Evolutionary conservation across 2,113 vertebrate genomes (phyloP), one percentile per base, ranked within the genome.

Genomic region (Thalassarche chlororhynchos): DNA sequence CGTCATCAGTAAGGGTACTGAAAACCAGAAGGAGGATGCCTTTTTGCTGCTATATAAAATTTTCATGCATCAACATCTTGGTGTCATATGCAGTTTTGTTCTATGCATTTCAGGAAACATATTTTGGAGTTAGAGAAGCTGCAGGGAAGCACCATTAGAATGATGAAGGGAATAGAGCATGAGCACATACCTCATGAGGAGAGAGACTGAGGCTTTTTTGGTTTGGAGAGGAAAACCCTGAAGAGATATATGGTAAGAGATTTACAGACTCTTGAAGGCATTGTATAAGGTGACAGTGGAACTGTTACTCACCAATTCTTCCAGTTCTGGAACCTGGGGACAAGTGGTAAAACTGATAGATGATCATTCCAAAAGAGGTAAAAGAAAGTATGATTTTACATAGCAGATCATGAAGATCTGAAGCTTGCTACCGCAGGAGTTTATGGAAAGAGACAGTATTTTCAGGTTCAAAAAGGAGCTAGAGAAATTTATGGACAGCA

Each of bases 1-100:
- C 0, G 0, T 42, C 17, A n/a, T 40, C 32, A 36, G 10, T 18
- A 51, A 29, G 3, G 6, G 4, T 49, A 23, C 6, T 34, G 21
- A 44, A 87, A 91, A 61, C 1, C 17, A 46, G 20, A 32, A 25
- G 7, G 15, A 54, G 8, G 14, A 28, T 21, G 32, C 1, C 7
- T 65, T 65, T 79, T 54, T 38, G 10, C 13, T 60, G 10, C 24
- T 60, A 26, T 18, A 24, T 47, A 34, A 71, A 51, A 34, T 55
- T 57, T 70, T 69, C 5, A 32, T 89, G 26, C 29, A 25, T 49
- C 24, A 16, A 2, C 23, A 28, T 32, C 19, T 74, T 60, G 28
- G 8, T 74, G 28, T 31, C 31, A 18, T 29, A 52, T 60, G 38
- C 17, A 54, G 10, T 82, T 78, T n/a, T 86, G 11, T 17, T 60